Evolutionary conservation across 2,113 vertebrate genomes (phyloP).

Genomic region (Phrynosoma platyrhinos): DNA sequence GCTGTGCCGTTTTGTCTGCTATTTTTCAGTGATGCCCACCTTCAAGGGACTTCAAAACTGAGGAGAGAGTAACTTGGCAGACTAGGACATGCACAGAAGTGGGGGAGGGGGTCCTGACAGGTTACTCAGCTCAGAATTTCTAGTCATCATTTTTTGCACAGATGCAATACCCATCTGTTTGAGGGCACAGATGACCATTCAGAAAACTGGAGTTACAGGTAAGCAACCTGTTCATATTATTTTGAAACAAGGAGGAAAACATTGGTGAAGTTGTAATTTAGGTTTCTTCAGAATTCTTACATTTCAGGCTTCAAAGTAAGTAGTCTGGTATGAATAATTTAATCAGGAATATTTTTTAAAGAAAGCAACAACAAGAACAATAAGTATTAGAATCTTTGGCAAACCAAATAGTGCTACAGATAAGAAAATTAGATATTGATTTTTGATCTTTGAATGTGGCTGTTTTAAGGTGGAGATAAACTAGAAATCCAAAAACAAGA

Average conservation of each 20-base stretch:
- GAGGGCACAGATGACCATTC: no score
- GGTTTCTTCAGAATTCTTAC: conserved; percentile 6
- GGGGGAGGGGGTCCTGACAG: no score
- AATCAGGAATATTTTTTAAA: conserved; percentile 36
- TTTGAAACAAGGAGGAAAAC: background rate
- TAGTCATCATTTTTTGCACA: no score
- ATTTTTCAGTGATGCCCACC: no score
- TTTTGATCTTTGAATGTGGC: background rate
- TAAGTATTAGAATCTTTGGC: conserved; percentile 6
- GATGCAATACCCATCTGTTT: no score
- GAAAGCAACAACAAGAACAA: background rate
- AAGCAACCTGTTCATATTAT: no score
- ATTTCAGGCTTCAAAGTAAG: conserved; percentile 33
- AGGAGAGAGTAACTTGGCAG: no score
- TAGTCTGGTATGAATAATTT: background rate
- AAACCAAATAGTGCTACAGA: background rate
- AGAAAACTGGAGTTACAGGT: no score
- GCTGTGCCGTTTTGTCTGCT: no score
- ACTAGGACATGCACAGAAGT: no score
- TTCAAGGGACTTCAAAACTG: no score
- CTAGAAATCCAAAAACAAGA: background rate
- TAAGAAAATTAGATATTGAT: background rate
- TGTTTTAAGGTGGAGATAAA: background rate
- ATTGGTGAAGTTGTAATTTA: conserved; percentile 4
- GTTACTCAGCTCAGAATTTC: no score